phyloP scores from a whole-genome alignment of 2,888 invertebrate species.

The Zygogramma bicolorata region DNA sequence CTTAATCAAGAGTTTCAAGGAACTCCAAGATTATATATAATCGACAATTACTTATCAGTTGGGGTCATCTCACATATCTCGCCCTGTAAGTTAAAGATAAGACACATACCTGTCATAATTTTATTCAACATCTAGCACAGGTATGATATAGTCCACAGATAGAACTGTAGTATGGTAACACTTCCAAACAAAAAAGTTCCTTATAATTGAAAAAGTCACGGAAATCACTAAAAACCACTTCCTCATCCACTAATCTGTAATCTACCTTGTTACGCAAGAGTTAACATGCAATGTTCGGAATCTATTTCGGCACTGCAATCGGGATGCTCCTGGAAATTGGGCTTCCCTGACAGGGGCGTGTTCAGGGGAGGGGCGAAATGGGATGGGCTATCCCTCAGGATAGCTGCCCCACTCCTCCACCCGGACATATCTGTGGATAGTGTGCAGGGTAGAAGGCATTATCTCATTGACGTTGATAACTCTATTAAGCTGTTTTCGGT shows the following conservation, averaged over 20 bases:
- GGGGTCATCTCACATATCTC: too few relatives aligned
- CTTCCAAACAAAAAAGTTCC: background rate
- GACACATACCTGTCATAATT: constrained; percentile 36
- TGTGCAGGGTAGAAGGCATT: constrained; percentile 44
- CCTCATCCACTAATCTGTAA: constrained; percentile 7
- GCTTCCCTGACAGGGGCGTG: constrained; percentile 65
- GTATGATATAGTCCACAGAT: background rate
- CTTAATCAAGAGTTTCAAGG: too few relatives aligned
- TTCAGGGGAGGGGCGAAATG: constrained; percentile 70
- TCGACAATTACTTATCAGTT: background rate
- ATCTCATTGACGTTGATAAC: constrained; percentile 51
- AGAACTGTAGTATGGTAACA: background rate
- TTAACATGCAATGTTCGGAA: constrained; percentile 44
- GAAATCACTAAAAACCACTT: constrained; percentile 6
- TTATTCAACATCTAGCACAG: constrained; percentile 29
- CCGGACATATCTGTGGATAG: constrained; percentile 45
- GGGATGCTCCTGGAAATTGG: constrained; percentile 59
- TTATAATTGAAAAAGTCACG: background rate
- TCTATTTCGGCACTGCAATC: constrained; percentile 51
- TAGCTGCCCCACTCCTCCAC: constrained; percentile 65
- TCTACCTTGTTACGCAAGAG: constrained; percentile 38
- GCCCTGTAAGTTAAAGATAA: background rate
- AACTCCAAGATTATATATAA: too few relatives aligned
- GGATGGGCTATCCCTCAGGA: constrained; percentile 72
- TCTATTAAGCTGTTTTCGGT: constrained; percentile 39